Evolutionary conservation across 2,888 invertebrate species (phyloP), one percentile per base, ranked within the genome.

Genomic region (Drosophila basisetae): DNA sequence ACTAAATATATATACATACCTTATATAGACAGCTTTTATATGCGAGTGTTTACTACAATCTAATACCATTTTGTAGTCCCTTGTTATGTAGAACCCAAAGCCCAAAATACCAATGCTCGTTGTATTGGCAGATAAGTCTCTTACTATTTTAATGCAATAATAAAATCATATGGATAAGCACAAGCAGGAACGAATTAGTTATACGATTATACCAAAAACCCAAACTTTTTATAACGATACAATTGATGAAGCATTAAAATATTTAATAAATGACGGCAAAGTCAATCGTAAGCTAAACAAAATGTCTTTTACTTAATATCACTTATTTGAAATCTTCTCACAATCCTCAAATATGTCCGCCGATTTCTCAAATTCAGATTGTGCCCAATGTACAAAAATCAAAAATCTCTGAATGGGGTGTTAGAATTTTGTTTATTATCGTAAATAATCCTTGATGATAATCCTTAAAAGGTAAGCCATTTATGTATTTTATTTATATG

Each of bases 121-220:
- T 54, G 30, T 49, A 47, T 55, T 55, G 33, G 47, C 37, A 56
- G 18, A 41, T 22, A 41, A 49, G 53, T 52, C 28, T 31, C 52
- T 13, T 43, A 53, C 37, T 13, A 71, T 25, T 43, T 49, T 54
- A 53, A 13, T 39, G 25, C 56, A 43, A 39, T n/a, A 13, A 37
- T 13, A 43, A 53, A 37, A 43, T 11, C 13, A 41, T 54, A 30
- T 68, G 61, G 43, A 60, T 41, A 55, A 22, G 53, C 49, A 55
- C 55, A 25, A 53, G 11, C 47, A 59, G 59, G n/a, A 67, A 65
- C 64, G 72, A 80, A 76, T 80, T 69, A 80, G 80, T 52, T 80
- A 72, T 80, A 80, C 74, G 65, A 80, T 68, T 74, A 80, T 80
- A 80, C 80, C 80, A 80, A 80, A 80, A 80, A 80, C 30, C 47